Conservation (phyloP, 2,888 invertebrate genomes). For the Ormia ochracea region DNA sequence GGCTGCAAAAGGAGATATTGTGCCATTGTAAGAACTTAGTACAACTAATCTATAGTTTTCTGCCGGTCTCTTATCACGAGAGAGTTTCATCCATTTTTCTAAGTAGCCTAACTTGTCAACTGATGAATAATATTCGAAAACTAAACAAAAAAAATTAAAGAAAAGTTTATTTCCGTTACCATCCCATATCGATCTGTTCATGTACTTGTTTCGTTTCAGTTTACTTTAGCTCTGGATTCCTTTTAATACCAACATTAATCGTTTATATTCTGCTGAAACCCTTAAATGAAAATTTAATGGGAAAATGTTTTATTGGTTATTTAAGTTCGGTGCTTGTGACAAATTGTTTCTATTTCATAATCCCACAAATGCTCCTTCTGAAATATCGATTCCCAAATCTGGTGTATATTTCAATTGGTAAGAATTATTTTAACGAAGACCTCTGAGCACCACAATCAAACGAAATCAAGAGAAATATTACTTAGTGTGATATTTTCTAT, state of each 20-base stretch:
- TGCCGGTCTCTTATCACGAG: too few relatives aligned
- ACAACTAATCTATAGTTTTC: too few relatives aligned
- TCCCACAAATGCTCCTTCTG: constrained; percentile 8
- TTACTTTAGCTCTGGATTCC: neutral
- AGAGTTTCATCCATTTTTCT: too few relatives aligned
- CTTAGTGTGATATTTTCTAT: too few relatives aligned
- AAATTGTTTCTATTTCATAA: constrained; percentile 10
- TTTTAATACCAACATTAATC: constrained; percentile 24
- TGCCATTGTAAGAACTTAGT: too few relatives aligned
- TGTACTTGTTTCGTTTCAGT: constrained; percentile 1
- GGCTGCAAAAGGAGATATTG: too few relatives aligned
- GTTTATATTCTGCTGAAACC: constrained; percentile 15
- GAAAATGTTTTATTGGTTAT: constrained; percentile 31
- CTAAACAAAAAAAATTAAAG: too few relatives aligned
- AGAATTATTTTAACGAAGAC: neutral
- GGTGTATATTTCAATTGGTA: constrained; percentile 7
- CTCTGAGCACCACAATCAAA: too few relatives aligned
- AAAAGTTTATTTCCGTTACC: too few relatives aligned
- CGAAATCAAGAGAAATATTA: too few relatives aligned
- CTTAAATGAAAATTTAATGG: constrained; percentile 5
- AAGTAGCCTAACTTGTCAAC: too few relatives aligned
- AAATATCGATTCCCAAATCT: constrained; percentile 1
- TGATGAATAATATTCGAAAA: too few relatives aligned
- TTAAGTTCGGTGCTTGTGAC: constrained; percentile 3
- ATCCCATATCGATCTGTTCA: neutral